Evolutionary conservation across 2,113 vertebrate species (phyloP), one percentile per base, ranked within the genome.

Genomic region (Mus pahari): DNA sequence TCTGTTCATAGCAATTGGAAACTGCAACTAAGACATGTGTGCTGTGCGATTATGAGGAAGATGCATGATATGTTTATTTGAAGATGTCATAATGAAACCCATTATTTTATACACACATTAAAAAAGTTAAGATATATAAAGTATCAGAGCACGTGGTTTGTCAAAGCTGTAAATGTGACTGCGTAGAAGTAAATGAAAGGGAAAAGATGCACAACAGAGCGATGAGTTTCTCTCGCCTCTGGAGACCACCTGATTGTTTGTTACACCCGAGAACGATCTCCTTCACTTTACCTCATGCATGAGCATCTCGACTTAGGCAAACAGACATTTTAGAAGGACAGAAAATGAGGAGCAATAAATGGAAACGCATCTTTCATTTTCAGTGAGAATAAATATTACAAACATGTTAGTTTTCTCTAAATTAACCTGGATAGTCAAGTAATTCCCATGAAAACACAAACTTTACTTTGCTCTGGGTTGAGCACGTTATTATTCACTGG

Each of bases 61-160:
- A 28, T 17, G 16, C 24, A 62, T 4, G 11, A 7, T 83, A 62
- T 62, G 14, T 13, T 24, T 84, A 12, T 84, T 31, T 62, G 82
- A 84, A 45, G 60, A 60, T 45, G 33, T 31, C 39, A 12, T 19
- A 45, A 28, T 11, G 16, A 45, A 84, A 64, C 60, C 26, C 39
- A 33, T 84, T 31, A 64, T 64, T 64, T 28, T 62, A 16, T 84
- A 31, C 19, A 84, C 22, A 26, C 42, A 42, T 83, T 60, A 3
- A 84, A 64, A 62, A 64, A 84, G 82, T 84, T 90, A 91, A 45
- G 66, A 88, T 84, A 92, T 70, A 75, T 62, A 62, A 74, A 74
- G 75, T 11, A 31, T 60, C 78, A 11, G 79, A 92, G 39, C n/a
- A 66, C 39, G 7, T 17, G 17, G 87, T 31, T 94, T 74, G 16